A percentile compares a stretch with the other conserved stretches of the same genome.
Conservation (phyloP, 1,140 invertebrate species). For the Mylabris phalerata region DNA sequence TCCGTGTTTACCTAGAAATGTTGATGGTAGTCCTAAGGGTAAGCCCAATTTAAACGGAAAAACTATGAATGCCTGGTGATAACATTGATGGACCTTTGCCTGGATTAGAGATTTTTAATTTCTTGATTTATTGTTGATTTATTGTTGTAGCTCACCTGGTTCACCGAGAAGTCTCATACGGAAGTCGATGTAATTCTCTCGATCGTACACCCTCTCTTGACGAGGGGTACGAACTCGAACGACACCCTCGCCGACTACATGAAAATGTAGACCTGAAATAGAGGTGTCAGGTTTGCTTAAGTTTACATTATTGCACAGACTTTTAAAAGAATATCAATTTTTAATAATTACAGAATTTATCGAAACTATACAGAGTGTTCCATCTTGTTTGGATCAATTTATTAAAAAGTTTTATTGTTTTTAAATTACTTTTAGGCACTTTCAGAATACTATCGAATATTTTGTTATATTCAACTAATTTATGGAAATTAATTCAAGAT, state of each 20-base stretch:
- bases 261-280: constrained; percentile 77
- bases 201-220: constrained; percentile 77
- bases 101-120: constrained; percentile 32
- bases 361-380: no score
- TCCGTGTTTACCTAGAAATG: constrained; percentile 88
- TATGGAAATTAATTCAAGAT: no score
- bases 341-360: no score
- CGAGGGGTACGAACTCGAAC: constrained; percentile 71
- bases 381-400: no score
- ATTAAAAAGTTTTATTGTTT: no score
- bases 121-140: background rate
- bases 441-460: no score
- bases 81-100: constrained; percentile 74
- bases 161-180: constrained; percentile 87
- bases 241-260: constrained; percentile 89
- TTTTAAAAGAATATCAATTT: no score
- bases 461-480: no score
- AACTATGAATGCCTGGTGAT: constrained; percentile 92
- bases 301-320: no score
- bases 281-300: no score
- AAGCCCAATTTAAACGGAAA: constrained; percentile 90
- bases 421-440: no score
- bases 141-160: constrained; percentile 53
- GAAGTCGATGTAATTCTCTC: constrained; percentile 94
- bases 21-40: constrained; percentile 83